phyloP scores from a whole-genome alignment of 2,113 vertebrate species.

The human region DNA sequence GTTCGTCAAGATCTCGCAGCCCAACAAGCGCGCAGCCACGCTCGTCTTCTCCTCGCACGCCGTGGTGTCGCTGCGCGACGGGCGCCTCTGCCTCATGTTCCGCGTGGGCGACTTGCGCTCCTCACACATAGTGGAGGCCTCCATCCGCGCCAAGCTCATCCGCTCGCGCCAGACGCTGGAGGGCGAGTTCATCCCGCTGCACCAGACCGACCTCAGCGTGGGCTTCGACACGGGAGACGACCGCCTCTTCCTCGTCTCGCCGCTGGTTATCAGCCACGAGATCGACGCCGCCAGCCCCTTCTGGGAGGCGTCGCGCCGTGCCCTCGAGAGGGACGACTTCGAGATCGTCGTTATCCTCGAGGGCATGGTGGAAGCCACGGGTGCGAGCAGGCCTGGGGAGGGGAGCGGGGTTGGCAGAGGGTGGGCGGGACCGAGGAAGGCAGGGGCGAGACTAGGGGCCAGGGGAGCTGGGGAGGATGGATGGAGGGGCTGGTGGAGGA shows the following conservation, averaged over 20 bases:
- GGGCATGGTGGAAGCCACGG: slow-evolving; percentile 94
- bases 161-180: slow-evolving; percentile 92
- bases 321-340: slow-evolving; percentile 87
- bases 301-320: slow-evolving; percentile 90
- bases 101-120: slow-evolving; percentile 91
- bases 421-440: rapidly evolving
- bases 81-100: slow-evolving; percentile 92
- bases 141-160: slow-evolving; percentile 93
- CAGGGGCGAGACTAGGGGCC: not conserved
- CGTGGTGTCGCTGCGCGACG: slow-evolving; percentile 89
- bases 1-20: slow-evolving; percentile 94
- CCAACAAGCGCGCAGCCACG: slow-evolving; percentile 92
- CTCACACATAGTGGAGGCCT: slow-evolving; percentile 93
- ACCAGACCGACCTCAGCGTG: slow-evolving; percentile 93
- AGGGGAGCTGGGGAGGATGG: not conserved
- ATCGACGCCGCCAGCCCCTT: slow-evolving; percentile 90
- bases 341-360: slow-evolving; percentile 93
- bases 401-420: not conserved
- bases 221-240: slow-evolving; percentile 92
- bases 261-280: slow-evolving; percentile 92
- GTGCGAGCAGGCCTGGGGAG: slow-evolving; percentile 63
- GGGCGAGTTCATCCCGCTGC: slow-evolving; percentile 92
- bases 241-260: slow-evolving; percentile 92
- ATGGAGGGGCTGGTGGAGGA: not conserved
- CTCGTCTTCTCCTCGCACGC: slow-evolving; percentile 93